Conservation (phyloP, 1,140 invertebrate genomes). For the Drosophila ambigua region DNA sequence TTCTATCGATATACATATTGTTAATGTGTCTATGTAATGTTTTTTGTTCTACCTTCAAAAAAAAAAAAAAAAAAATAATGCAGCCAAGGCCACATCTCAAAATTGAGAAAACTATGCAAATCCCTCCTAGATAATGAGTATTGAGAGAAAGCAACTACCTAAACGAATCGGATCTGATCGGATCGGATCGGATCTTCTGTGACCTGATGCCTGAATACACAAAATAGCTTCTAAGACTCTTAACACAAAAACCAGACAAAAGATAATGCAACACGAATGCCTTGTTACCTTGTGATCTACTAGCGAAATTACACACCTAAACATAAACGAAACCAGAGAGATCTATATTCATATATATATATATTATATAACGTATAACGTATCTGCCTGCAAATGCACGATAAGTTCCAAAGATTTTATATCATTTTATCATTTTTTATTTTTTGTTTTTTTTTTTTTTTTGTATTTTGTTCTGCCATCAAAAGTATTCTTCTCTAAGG, state of each 20-base stretch:
- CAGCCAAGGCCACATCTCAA: conserved; percentile 17
- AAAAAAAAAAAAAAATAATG: neutral
- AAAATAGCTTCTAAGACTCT: conserved; percentile 41
- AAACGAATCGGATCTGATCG: conserved; percentile 15
- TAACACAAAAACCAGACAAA: conserved; percentile 27
- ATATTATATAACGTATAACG: conserved; percentile 17
- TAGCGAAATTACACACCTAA: conserved; percentile 35
- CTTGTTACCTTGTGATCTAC: conserved; percentile 59
- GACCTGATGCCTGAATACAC: conserved; percentile 3
- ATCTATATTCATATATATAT: conserved; percentile 30
- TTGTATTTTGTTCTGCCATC: neutral
- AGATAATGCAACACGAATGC: conserved; percentile 40
- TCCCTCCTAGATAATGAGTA: conserved; percentile 49
- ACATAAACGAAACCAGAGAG: conserved; percentile 18
- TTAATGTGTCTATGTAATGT: conserved; percentile 12
- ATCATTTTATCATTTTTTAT: conserved; percentile 5
- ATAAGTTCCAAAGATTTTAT: conserved; percentile 12
- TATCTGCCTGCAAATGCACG: conserved; percentile 26
- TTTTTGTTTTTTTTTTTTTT: neutral
- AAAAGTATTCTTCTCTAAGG: neutral
- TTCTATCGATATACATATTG: neutral
- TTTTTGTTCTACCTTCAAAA: conserved; percentile 22
- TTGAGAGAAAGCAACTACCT: conserved; percentile 37
- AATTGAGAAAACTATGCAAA: conserved; percentile 38
- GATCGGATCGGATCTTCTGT: conserved; percentile 12